Base-by-base conservation (phyloP, 2,797 vertebrate species). In the Eospalax fontanierii region DNA sequence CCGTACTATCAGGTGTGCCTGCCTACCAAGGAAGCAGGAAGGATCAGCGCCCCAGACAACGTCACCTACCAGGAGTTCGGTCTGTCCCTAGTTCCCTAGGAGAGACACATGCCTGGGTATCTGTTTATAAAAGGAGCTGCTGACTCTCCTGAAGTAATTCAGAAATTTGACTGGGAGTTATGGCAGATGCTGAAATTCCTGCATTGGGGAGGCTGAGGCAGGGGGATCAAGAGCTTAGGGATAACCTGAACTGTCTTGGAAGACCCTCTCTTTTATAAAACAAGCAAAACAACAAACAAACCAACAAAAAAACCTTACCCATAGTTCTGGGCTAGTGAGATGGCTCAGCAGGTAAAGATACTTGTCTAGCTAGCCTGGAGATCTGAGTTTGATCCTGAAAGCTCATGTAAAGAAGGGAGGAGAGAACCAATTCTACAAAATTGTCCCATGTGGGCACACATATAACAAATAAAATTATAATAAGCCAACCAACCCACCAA, bases 1-100 rank as follows among this genome's bases (percentile, higher is more conserved):
- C 8, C 19, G 4, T 1, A 2, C 76, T 2, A 1, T 26, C 46
- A 0, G 0, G 16, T 65, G 30, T 40, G 3, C 24, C 35, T 9
- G 0, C 2, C 76, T 2, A 2, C 35, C 35, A 0, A 0, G 14
- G 74, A 76, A 28, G 50, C 5, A 70, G 63, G 40, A 22, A 7
- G 66, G 75, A 35, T 19, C 46, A 54, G 1, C 22, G 2, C 35
- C 54, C 57, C 9, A 24, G 38, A 1, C 11, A 54, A 43, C 10
- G 12, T 35, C 24, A 21, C 74, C 76, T 50, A 3, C 57, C 26
- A 19, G 1, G 35, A 68, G 18, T 21, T 71, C 28, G 30, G 66
- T 79, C 46, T 57, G 28, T 28, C 18, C 33, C 50, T 54, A 24
- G 3, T 10, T 81, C 18, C n/a, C 63, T 59, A 33, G 76, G 81